Evolutionary conservation across 2,113 vertebrate species (phyloP), one percentile per base, ranked within the genome.

Genomic region (Spermophilus dauricus): DNA sequence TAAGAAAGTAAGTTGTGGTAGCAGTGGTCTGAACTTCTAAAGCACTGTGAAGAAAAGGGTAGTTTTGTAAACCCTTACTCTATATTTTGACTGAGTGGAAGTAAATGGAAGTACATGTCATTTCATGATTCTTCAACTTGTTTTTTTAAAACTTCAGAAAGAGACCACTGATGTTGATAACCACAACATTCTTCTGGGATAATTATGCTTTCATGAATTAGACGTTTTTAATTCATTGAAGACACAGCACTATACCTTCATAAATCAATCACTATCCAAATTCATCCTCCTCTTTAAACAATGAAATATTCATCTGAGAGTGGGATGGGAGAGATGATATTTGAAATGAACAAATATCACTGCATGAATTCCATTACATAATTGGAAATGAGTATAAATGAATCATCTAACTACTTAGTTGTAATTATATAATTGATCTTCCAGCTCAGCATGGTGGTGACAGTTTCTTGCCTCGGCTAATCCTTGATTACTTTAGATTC

Each of bases 11-110:
- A 37, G 37, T 37, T 37, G 37, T 37, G 37, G n/a, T 77, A 75
- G 12, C 22, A 42, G 69, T 82, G 1, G 17, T 70, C 22, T 88
- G 18, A 97, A 88, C 13, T 70, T 89, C 37, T 56, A 77, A 94
- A 94, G 10, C 11, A 56, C 24, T 85, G 61, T 13, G 14, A 65
- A 93, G 30, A 84, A 94, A 78, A 81, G 17, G 93, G 34, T 81
- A 90, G n/a, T 65, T 81, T 5, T 87, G 6, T 78, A 51, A 88
- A 45, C 12, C 5, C 3, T 91, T 84, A 12, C 17, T 95, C 26
- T 91, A 0, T 78, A 86, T 91, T 91, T 94, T 90, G 56, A 92
- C 32, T 85, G n/a, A 91, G 34, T 73, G 45, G 67, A 88, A 91
- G 53, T 58, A 88, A 91, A 63, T 56, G 10, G 85, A 92, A 90